Evolutionary conservation across 2,113 vertebrate species (phyloP).

Genomic region (Chaenocephalus aceratus): DNA sequence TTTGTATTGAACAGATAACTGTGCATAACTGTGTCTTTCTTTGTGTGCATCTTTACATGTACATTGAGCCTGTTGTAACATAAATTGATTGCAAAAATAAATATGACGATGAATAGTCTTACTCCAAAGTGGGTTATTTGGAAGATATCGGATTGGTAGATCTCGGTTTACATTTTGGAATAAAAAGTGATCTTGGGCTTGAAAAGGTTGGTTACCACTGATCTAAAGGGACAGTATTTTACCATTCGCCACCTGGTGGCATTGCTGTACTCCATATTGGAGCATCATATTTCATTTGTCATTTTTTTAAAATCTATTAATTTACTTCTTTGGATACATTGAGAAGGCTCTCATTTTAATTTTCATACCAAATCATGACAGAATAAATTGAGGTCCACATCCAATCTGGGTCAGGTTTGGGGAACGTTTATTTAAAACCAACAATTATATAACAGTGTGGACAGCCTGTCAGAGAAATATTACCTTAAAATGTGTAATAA

Average conservation of each 20-base stretch:
- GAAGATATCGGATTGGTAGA: too few relatives aligned
- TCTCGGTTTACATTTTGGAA: too few relatives aligned
- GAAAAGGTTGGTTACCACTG: too few relatives aligned
- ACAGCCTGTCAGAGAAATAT: conserved; percentile 68
- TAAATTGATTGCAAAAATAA: too few relatives aligned
- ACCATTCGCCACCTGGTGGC: conserved; percentile 39
- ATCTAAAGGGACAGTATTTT: conserved; percentile 5
- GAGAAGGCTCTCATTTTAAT: background rate
- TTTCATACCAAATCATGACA: background rate
- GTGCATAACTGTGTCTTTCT: too few relatives aligned
- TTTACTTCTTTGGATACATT: background rate
- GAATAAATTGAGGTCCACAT: conserved; percentile 3
- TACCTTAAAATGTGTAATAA: conserved; percentile 67
- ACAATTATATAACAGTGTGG: conserved; percentile 74
- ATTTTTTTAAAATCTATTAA: background rate
- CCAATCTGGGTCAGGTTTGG: conserved; percentile 40
- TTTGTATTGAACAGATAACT: too few relatives aligned
- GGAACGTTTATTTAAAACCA: conserved; percentile 84
- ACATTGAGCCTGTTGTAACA: too few relatives aligned
- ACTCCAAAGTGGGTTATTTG: too few relatives aligned
- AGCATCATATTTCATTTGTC: conserved; percentile 17
- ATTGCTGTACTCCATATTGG: conserved; percentile 70
- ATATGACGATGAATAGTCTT: too few relatives aligned
- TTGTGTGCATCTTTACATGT: too few relatives aligned
- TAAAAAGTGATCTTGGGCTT: too few relatives aligned